Conservation (phyloP, 2,113 vertebrate genomes). For the Clarias gariepinus region DNA sequence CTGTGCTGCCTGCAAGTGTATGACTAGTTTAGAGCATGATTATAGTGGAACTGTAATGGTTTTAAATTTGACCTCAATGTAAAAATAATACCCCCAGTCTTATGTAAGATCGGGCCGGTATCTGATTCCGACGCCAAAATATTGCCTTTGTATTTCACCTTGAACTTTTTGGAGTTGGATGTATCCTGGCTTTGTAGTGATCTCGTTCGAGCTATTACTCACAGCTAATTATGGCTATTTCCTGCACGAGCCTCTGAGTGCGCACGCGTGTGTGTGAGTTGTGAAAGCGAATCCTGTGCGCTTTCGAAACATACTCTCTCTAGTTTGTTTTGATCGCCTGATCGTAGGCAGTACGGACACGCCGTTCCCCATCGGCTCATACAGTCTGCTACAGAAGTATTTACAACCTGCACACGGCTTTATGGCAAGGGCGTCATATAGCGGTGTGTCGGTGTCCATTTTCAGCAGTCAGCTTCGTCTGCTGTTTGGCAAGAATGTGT, state of each 20-base stretch:
- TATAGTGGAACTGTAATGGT: no score
- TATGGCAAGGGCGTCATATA: neutral
- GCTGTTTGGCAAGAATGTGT: neutral
- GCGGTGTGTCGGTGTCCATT: neutral
- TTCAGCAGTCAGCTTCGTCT: neutral
- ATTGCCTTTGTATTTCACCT: neutral
- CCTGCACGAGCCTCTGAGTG: neutral
- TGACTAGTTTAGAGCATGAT: no score
- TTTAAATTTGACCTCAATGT: no score
- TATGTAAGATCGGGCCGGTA: neutral
- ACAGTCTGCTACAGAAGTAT: neutral
- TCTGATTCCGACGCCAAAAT: neutral
- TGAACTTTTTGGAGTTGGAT: neutral
- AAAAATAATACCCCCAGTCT: no score
- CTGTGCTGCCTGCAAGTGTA: no score
- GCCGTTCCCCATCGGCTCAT: neutral
- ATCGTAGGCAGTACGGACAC: neutral
- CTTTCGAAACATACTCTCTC: neutral
- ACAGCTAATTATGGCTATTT: no score
- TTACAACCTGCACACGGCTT: neutral
- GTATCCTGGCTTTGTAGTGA: neutral
- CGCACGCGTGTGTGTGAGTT: neutral
- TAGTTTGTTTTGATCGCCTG: neutral
- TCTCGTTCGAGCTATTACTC: neutral
- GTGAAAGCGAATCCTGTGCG: neutral